Evolutionary conservation across 2,797 vertebrate species (phyloP).

Genomic region (Cyprinella venusta): DNA sequence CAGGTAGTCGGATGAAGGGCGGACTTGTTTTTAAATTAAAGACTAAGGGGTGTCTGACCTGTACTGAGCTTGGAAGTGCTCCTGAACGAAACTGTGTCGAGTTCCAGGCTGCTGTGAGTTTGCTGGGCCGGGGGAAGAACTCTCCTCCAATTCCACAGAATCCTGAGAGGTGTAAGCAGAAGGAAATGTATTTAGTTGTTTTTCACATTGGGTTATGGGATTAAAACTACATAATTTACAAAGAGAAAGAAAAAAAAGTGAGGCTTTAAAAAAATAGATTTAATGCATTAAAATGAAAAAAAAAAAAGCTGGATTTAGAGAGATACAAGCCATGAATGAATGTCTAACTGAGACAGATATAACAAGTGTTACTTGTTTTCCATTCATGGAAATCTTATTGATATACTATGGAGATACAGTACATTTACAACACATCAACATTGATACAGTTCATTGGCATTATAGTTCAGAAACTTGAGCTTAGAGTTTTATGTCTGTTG

Average conservation of each 20-base stretch:
- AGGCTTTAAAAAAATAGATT: neutral
- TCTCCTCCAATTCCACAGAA: slow-evolving; percentile 64
- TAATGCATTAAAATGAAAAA: too few species aligned
- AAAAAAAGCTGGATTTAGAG: too few species aligned
- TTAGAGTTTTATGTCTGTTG: neutral
- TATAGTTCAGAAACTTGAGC: neutral
- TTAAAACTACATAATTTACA: neutral
- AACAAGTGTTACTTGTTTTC: neutral
- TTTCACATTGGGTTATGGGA: neutral
- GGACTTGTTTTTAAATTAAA: slow-evolving; percentile 6
- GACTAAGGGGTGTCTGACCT: slow-evolving; percentile 77
- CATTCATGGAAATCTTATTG: neutral
- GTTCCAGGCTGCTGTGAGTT: slow-evolving; percentile 63
- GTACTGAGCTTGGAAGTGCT: slow-evolving; percentile 96
- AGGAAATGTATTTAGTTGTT: neutral
- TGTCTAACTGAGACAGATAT: neutral
- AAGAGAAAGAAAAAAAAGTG: neutral
- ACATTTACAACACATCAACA: neutral
- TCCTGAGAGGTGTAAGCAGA: slow-evolving; percentile 69
- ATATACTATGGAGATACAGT: too few species aligned
- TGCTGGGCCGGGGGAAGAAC: slow-evolving; percentile 61
- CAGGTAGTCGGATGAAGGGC: neutral
- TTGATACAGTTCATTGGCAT: neutral
- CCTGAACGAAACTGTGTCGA: slow-evolving; percentile 91
- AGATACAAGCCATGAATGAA: neutral